These are phyloP conservation scores for Polypedilum vanderplanki DNA, from an alignment of 1,140 invertebrate genomes.

Conservation along the genomic window DNA sequence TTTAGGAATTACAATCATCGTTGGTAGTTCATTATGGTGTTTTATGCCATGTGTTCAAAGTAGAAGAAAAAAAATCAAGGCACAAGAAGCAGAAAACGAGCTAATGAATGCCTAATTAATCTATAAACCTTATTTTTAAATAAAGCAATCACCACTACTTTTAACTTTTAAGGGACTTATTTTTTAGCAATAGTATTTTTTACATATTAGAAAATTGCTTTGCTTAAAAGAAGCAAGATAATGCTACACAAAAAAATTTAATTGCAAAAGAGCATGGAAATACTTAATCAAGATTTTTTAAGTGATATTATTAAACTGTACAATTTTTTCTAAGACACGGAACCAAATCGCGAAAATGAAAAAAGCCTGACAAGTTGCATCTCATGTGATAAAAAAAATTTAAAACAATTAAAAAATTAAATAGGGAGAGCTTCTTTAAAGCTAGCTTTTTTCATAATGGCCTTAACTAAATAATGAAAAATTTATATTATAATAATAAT, in stretches of 20 bases:
- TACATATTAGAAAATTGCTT: no score
- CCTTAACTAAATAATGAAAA: background rate
- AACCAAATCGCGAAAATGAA: background rate
- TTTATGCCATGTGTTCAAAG: conserved; percentile 52
- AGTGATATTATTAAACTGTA: conserved; percentile 14
- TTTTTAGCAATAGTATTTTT: no score
- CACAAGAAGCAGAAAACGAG: background rate
- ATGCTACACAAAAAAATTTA: background rate
- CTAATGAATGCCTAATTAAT: background rate
- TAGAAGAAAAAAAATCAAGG: background rate
- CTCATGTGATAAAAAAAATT: background rate
- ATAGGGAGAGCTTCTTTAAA: background rate
- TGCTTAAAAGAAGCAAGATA: no score
- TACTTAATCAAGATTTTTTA: background rate
- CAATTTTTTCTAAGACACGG: background rate
- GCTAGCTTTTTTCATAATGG: background rate
- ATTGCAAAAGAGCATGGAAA: background rate
- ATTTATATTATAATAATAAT: background rate
- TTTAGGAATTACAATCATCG: conserved; percentile 62
- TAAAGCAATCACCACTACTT: no score
- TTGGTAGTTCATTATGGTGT: conserved; percentile 65
- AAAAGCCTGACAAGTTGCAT: background rate
- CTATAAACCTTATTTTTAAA: no score
- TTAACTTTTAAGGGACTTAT: no score
- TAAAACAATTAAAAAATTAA: background rate